Conservation (phyloP, 2,113 vertebrate species). For the Poecile atricapillus region DNA sequence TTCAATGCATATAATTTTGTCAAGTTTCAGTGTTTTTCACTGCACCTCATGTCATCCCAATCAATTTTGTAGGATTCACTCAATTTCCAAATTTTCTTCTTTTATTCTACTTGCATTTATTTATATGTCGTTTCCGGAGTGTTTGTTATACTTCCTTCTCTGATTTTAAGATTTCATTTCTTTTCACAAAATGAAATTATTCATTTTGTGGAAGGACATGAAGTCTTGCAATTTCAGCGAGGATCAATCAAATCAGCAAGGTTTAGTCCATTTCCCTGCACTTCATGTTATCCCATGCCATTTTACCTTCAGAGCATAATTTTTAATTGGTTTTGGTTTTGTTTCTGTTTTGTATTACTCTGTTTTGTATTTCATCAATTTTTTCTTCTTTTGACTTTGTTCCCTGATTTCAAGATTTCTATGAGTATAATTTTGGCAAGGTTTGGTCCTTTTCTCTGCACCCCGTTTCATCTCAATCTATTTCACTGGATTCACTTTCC, state of each 20-base stretch:
- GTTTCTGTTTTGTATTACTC: too few relatives aligned
- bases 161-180: neutral
- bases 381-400: neutral
- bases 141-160: neutral
- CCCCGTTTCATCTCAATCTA: neutral
- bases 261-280: neutral
- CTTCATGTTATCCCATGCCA: neutral
- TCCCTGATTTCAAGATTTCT: neutral
- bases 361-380: neutral
- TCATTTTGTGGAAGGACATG: neutral
- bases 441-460: neutral
- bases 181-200: neutral
- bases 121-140: neutral
- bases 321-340: neutral
- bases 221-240: neutral
- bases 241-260: neutral
- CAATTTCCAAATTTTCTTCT: neutral
- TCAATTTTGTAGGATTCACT: neutral
- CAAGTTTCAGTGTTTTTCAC: neutral
- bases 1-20: accelerated
- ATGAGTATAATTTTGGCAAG: neutral
- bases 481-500: neutral
- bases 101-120: neutral
- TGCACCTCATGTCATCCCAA: too few relatives aligned
- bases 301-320: neutral